Conservation (phyloP, 2,888 invertebrate genomes). For the Trichogramma evanescens region DNA sequence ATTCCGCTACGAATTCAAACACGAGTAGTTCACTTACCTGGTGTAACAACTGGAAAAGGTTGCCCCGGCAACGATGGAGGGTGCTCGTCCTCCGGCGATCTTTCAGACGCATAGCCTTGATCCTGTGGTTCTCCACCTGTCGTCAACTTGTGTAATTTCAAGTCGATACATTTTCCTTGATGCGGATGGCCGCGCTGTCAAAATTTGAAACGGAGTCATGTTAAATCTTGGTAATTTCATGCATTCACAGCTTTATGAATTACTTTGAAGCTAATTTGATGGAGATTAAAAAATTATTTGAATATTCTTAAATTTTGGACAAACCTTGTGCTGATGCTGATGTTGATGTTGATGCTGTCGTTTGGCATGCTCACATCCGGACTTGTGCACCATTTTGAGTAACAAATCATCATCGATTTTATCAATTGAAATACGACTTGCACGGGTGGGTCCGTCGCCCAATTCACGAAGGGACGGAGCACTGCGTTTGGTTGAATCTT, state of each 20-base stretch:
- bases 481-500: slow-evolving; percentile 27
- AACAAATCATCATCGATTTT: slow-evolving; percentile 30
- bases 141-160: slow-evolving; percentile 36
- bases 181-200: slow-evolving; percentile 5
- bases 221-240: no score
- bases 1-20: not conserved
- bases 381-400: slow-evolving; percentile 36
- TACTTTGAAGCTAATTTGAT: not conserved
- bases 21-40: slow-evolving; percentile 51
- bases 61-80: slow-evolving; percentile 57
- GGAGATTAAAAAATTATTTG: no score
- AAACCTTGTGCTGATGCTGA: not conserved
- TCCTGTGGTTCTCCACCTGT: slow-evolving; percentile 48
- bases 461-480: slow-evolving; percentile 25
- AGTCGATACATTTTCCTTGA: slow-evolving; percentile 27
- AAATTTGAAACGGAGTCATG: not conserved
- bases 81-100: slow-evolving; percentile 71
- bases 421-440: slow-evolving; percentile 19
- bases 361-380: slow-evolving; percentile 11
- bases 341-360: slow-evolving; percentile 4
- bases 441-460: slow-evolving; percentile 15
- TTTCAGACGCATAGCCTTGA: slow-evolving; percentile 70
- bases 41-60: slow-evolving; percentile 63
- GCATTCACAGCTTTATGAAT: not conserved
- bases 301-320: no score